Percentiles rank a stretch among this genome's conserved stretches.
Conservation (phyloP, 1,140 invertebrate genomes). For the Euborellia annulipes region DNA sequence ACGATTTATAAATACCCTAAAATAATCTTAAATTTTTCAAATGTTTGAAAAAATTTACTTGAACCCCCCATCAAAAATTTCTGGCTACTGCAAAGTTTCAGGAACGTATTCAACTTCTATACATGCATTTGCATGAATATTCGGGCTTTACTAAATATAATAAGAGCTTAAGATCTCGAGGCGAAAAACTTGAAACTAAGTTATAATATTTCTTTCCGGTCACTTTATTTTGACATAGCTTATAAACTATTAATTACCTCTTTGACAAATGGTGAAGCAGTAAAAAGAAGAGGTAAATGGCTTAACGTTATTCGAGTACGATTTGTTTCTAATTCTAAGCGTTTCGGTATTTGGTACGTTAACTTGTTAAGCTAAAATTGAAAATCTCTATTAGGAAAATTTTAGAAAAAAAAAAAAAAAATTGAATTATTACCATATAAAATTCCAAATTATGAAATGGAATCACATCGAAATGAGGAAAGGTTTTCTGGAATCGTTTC, state of each 20-base stretch:
- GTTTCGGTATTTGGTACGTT: conserved; percentile 6
- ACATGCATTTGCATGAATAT: too few relatives aligned
- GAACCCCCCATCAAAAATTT: too few relatives aligned
- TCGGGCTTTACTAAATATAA: too few relatives aligned
- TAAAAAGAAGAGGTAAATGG: conserved; percentile 47
- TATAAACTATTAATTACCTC: conserved; percentile 32
- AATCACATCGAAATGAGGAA: conserved; percentile 47
- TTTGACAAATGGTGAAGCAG: conserved; percentile 41
- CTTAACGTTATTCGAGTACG: conserved; percentile 47
- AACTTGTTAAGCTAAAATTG: conserved; percentile 17
- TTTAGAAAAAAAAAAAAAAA: conserved; percentile 8
- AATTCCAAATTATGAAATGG: conserved; percentile 38
- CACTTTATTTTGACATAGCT: too few relatives aligned
- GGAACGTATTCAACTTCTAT: too few relatives aligned
- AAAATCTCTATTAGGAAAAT: not conserved
- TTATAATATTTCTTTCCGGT: too few relatives aligned
- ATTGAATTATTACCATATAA: conserved; percentile 31
- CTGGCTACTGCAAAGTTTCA: too few relatives aligned
- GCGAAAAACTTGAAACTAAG: too few relatives aligned
- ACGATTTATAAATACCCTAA: too few relatives aligned
- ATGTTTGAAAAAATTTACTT: too few relatives aligned
- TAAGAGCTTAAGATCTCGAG: too few relatives aligned
- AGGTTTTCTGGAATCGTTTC: conserved; percentile 59
- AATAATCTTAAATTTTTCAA: too few relatives aligned
- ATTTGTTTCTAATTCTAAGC: conserved; percentile 1